Evolutionary conservation across 2,113 vertebrate genomes (phyloP).

Genomic region (Bungarus multicinctus): DNA sequence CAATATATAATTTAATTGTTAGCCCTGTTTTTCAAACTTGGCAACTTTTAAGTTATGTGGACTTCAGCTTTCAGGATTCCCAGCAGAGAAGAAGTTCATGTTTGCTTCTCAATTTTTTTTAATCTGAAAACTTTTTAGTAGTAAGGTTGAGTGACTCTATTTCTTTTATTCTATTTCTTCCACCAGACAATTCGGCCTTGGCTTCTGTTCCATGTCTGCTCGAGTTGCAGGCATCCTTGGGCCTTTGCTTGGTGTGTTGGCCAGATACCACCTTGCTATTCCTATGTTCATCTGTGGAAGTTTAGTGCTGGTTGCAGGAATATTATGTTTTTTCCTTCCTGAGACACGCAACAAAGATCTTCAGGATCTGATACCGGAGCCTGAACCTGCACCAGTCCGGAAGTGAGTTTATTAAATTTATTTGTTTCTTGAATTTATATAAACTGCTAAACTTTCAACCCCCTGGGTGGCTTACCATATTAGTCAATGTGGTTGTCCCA

Average conservation of each 20-base stretch:
- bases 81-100: background rate
- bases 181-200: slow-evolving; percentile 76
- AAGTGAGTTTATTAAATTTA: background rate
- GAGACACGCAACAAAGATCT: slow-evolving; percentile 73
- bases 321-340: slow-evolving; percentile 68
- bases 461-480: background rate
- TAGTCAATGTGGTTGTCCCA: background rate
- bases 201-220: slow-evolving; percentile 69
- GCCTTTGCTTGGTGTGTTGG: slow-evolving; percentile 65
- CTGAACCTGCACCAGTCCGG: background rate
- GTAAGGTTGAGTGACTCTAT: background rate
- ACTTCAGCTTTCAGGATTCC: background rate
- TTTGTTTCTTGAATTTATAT: background rate
- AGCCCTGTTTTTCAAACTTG: background rate
- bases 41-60: background rate
- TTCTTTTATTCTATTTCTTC: background rate
- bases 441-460: background rate
- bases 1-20: background rate
- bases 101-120: background rate
- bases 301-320: slow-evolving; percentile 53
- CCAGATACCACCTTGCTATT: slow-evolving; percentile 55
- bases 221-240: slow-evolving; percentile 70
- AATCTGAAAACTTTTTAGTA: background rate
- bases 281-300: slow-evolving; percentile 71
- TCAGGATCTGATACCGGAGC: slow-evolving; percentile 53